Base-by-base conservation (phyloP, 1,140 invertebrate genomes). In the Chironomus striatipennis region DNA sequence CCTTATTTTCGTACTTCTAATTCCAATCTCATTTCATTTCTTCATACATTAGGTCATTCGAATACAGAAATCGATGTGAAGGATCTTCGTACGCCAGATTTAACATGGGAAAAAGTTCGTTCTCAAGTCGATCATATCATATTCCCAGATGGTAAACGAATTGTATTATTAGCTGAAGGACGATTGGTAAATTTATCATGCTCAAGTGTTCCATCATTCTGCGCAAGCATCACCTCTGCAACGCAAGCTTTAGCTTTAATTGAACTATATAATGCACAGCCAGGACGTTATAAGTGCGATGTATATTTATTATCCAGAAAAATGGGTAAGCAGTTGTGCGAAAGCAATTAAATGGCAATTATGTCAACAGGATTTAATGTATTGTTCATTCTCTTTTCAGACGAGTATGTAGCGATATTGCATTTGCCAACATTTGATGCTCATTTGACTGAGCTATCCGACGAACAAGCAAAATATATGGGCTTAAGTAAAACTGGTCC, bases 1-100 rank as follows among this genome's bases (percentile, higher is more conserved):
- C n/a, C n/a, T n/a, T n/a, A n/a, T n/a, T n/a, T n/a, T n/a, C n/a
- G n/a, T 34, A 34, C 24, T n/a, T 57, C 47, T 57, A 12, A 57
- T 57, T 57, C 12, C n/a, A 57, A n/a, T 57, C 4, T 15, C n/a
- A n/a, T n/a, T 57, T 12, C 1, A n/a, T 57, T 12, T 57, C 8
- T 57, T 15, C n/a, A n/a, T 15, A 47, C n/a, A 12, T 57, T 57
- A 57, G 47, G 96, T 0, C 96, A 98, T 84, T 97, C 95, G 73
- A 98, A 98, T 84, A 98, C 95, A 17, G 97, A 98, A 88, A 96
- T 98, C 77, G 97, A 98, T 87, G 94, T 98, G 76, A 95, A 96
- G 83, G 95, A 95, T 80, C 84, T 98, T 75, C 85, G 94, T 75
- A 98, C 95, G 18, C 93, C 95, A 0, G 96, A 98, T 79, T 83